Evolutionary conservation across 2,888 invertebrate species (phyloP), one percentile per base, ranked within the genome.

Genomic region (Conomelus anceps): DNA sequence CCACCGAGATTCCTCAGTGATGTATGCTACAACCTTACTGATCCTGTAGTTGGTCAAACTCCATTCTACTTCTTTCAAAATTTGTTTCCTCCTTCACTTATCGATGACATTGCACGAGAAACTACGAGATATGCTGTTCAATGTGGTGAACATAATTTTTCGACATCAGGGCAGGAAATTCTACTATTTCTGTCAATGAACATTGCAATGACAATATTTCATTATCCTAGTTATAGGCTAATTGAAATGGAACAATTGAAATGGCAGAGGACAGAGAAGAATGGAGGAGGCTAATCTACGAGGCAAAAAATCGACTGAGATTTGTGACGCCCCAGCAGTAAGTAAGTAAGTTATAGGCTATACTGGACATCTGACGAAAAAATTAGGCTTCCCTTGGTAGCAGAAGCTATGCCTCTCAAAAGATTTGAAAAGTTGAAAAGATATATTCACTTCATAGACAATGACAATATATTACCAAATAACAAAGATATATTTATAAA

Each of bases 361-460:
- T 89, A 89, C 63, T 91, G 90, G 91, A 89, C 89, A 23, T 90
- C 90, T 22, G 29, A 86, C 29, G 86, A 89, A 20, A 24, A 87
- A 4, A 63, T 91, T 22, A 63, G 90, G 17, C 88, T 91, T 87
- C 24, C 89, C 22, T 23, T 90, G 4, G 91, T 91, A 89, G 89
- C 91, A 17, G 89, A 90, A 20, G 63, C 87, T 22, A 89, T 91
- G 88, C 63, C 91, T 20, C 23, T 91, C 24, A 90, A 91, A 41
- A 41, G 90, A 84, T 91, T 90, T 88, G 91, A 91, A 88, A 89
- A 91, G 84, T 89, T 91, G n/a, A n/a, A n/a, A n/a, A n/a, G n/a
- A n/a, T n/a, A n/a, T n/a, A n/a, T n/a, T n/a, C n/a, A n/a, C n/a
- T n/a, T n/a, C n/a, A n/a, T n/a, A n/a, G n/a, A n/a, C n/a, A n/a